Evolutionary conservation across 37 sponge, comb jelly and placozoan genomes (phyloP).

Genomic region (Haliclona indistincta): DNA sequence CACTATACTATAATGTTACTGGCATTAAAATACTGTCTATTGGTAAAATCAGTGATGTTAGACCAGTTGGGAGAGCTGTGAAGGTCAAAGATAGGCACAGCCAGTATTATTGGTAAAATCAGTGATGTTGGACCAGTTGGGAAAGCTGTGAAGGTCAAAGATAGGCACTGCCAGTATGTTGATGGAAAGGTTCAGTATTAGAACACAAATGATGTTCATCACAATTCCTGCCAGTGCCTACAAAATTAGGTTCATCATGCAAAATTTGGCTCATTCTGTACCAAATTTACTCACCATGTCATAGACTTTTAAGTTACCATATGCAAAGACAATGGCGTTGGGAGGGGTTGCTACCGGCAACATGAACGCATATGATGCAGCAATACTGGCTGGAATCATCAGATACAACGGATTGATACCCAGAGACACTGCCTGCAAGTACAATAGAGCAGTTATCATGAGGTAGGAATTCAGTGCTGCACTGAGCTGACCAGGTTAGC

Average conservation of each 20-base stretch:
- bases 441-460: neutral
- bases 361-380: slow-evolving; percentile 95
- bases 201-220: slow-evolving; percentile 77
- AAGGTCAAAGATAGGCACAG: slow-evolving; percentile 67
- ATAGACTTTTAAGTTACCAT: slow-evolving; percentile 73
- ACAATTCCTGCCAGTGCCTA: slow-evolving; percentile 74
- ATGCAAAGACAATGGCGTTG: slow-evolving; percentile 94
- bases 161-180: slow-evolving; percentile 68
- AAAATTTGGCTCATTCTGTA: too few species aligned
- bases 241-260: neutral
- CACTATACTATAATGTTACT: too few species aligned
- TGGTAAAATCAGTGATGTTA: too few species aligned
- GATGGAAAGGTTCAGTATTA: slow-evolving; percentile 40
- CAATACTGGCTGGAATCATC: slow-evolving; percentile 90
- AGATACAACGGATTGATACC: slow-evolving; percentile 83
- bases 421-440: slow-evolving; percentile 51
- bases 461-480: neutral
- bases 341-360: slow-evolving; percentile 95
- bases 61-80: slow-evolving; percentile 53
- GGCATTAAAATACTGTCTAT: too few species aligned
- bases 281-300: slow-evolving; percentile 78
- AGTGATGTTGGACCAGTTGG: slow-evolving; percentile 48
- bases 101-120: slow-evolving; percentile 62
- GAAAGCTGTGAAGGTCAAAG: slow-evolving; percentile 65
- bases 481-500: slow-evolving; percentile 73